Percentiles rank a stretch among this genome's conserved stretches.
Conservation (phyloP, 2,797 vertebrate genomes). For the Hephaestus fuliginosus region DNA sequence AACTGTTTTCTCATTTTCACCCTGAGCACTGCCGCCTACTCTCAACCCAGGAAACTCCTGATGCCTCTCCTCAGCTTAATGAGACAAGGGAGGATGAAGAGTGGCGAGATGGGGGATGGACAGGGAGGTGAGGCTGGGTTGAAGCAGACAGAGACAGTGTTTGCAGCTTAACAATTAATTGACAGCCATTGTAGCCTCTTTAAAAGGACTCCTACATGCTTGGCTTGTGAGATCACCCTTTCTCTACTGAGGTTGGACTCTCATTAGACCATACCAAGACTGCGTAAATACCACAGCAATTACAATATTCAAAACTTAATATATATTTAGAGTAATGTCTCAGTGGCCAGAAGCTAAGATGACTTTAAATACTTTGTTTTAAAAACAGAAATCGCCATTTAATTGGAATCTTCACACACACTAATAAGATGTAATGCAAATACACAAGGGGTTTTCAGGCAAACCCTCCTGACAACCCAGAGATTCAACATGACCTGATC, state of each 20-base stretch:
- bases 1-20: slow-evolving; percentile 50
- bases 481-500: background rate
- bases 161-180: slow-evolving; percentile 60
- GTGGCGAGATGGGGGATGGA: slow-evolving; percentile 9
- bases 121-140: slow-evolving; percentile 40
- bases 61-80: slow-evolving; percentile 50
- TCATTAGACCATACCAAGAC: slow-evolving; percentile 48
- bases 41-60: slow-evolving; percentile 37
- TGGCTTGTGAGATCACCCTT: slow-evolving; percentile 41
- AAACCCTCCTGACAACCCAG: no score
- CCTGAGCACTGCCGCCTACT: slow-evolving; percentile 49
- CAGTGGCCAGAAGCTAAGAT: background rate
- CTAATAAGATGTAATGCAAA: slow-evolving; percentile 7
- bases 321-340: slow-evolving; percentile 6
- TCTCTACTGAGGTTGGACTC: slow-evolving; percentile 14
- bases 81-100: slow-evolving; percentile 46
- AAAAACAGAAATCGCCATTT: slow-evolving; percentile 6
- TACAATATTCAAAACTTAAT: slow-evolving; percentile 15
- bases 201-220: slow-evolving; percentile 51
- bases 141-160: slow-evolving; percentile 23
- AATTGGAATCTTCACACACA: slow-evolving; percentile 19
- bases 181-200: slow-evolving; percentile 32
- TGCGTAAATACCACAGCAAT: slow-evolving; percentile 46
- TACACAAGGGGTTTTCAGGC: background rate
- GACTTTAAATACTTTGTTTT: background rate